Percentiles rank a stretch among this genome's conserved stretches.
phyloP scores from a whole-genome alignment of 2,888 invertebrate genomes.

The Volucella inflata region DNA sequence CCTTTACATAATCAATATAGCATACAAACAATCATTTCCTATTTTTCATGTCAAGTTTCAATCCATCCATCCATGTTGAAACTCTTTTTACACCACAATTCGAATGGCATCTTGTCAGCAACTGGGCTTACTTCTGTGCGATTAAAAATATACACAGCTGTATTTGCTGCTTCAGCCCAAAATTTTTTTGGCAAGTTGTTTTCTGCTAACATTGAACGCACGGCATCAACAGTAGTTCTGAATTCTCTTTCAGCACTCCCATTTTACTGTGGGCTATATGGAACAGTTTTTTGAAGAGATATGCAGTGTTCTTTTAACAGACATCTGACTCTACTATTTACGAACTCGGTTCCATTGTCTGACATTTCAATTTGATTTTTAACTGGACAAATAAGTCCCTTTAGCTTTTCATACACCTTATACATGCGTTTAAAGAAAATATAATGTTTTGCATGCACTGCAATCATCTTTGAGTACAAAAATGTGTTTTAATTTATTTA shows the following conservation, averaged over 20 bases:
- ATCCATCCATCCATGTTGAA: not conserved
- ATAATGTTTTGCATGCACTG: constrained; percentile 9
- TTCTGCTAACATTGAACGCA: constrained; percentile 25
- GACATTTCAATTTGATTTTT: constrained; percentile 5
- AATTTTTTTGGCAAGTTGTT: constrained; percentile 22
- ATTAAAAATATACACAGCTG: constrained; percentile 36
- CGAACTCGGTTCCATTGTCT: constrained; percentile 37
- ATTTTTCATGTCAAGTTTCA: constrained; percentile 23
- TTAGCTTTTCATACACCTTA: constrained; percentile 11
- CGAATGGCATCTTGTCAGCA: too few species aligned
- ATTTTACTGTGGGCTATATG: constrained; percentile 42
- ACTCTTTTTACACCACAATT: constrained; percentile 6
- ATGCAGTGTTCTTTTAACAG: constrained; percentile 20
- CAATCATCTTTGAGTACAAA: constrained; percentile 27
- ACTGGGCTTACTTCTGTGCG: too few species aligned
- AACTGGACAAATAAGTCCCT: constrained; percentile 5
- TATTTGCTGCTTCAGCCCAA: constrained; percentile 40
- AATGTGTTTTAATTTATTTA: constrained; percentile 23
- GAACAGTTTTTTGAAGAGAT: constrained; percentile 23
- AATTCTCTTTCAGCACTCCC: constrained; percentile 33
- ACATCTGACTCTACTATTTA: constrained; percentile 7
- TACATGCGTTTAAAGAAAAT: constrained; percentile 29
- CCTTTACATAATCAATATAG: too few species aligned
- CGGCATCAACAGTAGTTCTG: constrained; percentile 33
- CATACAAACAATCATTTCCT: too few species aligned